A percentile compares a stretch with the other conserved stretches of the same genome.
Evolutionary conservation across 2,888 invertebrate species (phyloP).

Genomic region (Pseudeuparius sepicola): DNA sequence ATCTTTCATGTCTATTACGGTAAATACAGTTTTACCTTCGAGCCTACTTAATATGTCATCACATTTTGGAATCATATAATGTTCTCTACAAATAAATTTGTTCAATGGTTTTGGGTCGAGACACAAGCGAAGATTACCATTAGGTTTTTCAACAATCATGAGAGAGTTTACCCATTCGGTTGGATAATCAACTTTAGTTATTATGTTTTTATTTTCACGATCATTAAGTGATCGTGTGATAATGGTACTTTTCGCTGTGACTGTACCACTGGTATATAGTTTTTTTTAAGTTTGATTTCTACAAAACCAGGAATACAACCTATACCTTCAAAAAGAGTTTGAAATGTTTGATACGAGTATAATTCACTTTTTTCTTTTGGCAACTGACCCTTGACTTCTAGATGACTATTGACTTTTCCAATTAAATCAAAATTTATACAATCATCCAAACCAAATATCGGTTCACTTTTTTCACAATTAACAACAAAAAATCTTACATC

Average conservation of each 20-base stretch:
- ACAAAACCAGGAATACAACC: slow-evolving; percentile 3
- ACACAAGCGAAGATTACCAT: slow-evolving; percentile 30
- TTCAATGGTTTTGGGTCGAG: slow-evolving; percentile 19
- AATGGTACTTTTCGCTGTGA: slow-evolving; percentile 5
- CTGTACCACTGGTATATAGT: slow-evolving; percentile 3
- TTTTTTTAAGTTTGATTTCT: slow-evolving; percentile 9
- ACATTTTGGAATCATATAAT: slow-evolving; percentile 26
- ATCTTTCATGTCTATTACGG: slow-evolving; percentile 19
- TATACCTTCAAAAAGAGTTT: slow-evolving; percentile 7
- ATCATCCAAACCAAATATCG: too few relatives aligned
- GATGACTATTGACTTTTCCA: too few relatives aligned
- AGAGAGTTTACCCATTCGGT: slow-evolving; percentile 10
- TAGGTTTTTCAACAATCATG: slow-evolving; percentile 13
- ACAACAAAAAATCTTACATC: too few relatives aligned
- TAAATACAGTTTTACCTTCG: slow-evolving; percentile 16
- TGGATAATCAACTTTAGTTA: slow-evolving; percentile 13
- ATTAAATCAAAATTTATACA: too few relatives aligned
- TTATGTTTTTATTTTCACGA: slow-evolving; percentile 10
- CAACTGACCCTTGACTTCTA: slow-evolving; percentile 18
- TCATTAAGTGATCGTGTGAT: slow-evolving; percentile 11
- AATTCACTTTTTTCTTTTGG: slow-evolving; percentile 24
- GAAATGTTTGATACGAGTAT: slow-evolving; percentile 7
- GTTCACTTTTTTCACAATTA: too few relatives aligned
- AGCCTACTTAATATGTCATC: slow-evolving; percentile 21
- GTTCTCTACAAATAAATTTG: slow-evolving; percentile 23